Conservation (phyloP, 2,113 vertebrate species). For the Psittacula cyanocephala region DNA sequence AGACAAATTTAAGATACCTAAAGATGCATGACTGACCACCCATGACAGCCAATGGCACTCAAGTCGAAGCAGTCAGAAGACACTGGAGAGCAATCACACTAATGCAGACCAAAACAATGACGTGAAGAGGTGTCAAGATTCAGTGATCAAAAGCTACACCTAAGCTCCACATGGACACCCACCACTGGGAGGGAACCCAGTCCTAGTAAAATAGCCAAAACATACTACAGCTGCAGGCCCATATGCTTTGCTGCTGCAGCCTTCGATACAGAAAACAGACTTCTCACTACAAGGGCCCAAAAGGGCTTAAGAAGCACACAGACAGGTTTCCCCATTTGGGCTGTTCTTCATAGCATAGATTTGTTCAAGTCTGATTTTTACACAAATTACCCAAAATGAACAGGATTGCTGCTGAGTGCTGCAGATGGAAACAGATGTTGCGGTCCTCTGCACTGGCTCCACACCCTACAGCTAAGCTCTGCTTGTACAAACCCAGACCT, state of each 20-base stretch:
- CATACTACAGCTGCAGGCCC: background rate
- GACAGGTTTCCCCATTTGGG: background rate
- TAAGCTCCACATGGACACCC: background rate
- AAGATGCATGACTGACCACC: background rate
- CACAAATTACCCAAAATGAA: background rate
- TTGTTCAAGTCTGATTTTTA: background rate
- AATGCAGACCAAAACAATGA: background rate
- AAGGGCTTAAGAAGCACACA: background rate
- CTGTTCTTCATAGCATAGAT: background rate
- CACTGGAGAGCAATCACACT: background rate
- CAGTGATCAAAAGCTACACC: background rate
- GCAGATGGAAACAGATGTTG: background rate
- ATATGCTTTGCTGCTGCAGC: background rate
- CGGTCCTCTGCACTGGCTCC: background rate
- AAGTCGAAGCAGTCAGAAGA: background rate
- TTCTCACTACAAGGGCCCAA: background rate
- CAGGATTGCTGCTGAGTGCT: background rate
- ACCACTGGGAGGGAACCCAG: background rate
- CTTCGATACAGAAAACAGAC: accelerated
- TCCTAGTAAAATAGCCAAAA: background rate
- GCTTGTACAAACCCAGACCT: background rate
- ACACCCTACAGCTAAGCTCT: accelerated
- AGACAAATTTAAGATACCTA: background rate
- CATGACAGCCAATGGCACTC: background rate
- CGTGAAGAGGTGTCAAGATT: background rate